These are phyloP conservation scores for Thecocarcelia acutangulata DNA, from an alignment of 2,888 invertebrate species.

Conservation along the genomic window DNA sequence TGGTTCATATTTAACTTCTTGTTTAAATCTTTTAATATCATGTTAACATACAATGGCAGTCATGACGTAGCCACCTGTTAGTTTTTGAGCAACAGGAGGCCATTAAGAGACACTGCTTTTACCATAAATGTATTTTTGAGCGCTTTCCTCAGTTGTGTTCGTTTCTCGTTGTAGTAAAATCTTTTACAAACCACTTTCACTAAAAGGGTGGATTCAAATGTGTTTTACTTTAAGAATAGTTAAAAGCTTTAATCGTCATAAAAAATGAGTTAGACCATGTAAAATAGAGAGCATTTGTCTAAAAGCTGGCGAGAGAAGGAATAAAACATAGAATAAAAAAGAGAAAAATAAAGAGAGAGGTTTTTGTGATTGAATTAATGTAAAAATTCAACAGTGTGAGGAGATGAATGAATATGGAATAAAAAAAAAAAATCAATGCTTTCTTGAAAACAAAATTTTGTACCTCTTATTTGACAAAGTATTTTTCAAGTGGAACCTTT, in stretches of 20 bases:
- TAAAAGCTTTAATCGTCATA: slow-evolving; percentile 28
- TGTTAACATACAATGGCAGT: slow-evolving; percentile 66
- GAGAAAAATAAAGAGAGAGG: neutral
- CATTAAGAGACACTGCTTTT: slow-evolving; percentile 69
- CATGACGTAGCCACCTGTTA: slow-evolving; percentile 77
- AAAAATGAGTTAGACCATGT: neutral
- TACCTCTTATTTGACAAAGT: too few species aligned
- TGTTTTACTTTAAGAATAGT: neutral
- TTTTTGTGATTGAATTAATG: neutral
- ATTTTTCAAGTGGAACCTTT: too few species aligned
- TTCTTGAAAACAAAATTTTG: too few species aligned
- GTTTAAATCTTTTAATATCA: slow-evolving; percentile 50
- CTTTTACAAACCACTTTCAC: slow-evolving; percentile 5
- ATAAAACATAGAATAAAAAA: slow-evolving; percentile 34
- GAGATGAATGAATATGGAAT: too few species aligned
- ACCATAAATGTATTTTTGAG: slow-evolving; percentile 9
- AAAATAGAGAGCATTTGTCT: neutral
- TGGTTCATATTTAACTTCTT: slow-evolving; percentile 46
- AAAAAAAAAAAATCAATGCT: too few species aligned
- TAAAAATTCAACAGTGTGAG: neutral
- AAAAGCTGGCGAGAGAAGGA: neutral
- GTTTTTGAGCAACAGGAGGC: slow-evolving; percentile 78
- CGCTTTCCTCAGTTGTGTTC: neutral
- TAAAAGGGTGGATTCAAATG: slow-evolving; percentile 6
- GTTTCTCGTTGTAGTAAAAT: slow-evolving; percentile 23